phyloP scores from a whole-genome alignment of 1,140 invertebrate species.

The Neelides sp. region DNA sequence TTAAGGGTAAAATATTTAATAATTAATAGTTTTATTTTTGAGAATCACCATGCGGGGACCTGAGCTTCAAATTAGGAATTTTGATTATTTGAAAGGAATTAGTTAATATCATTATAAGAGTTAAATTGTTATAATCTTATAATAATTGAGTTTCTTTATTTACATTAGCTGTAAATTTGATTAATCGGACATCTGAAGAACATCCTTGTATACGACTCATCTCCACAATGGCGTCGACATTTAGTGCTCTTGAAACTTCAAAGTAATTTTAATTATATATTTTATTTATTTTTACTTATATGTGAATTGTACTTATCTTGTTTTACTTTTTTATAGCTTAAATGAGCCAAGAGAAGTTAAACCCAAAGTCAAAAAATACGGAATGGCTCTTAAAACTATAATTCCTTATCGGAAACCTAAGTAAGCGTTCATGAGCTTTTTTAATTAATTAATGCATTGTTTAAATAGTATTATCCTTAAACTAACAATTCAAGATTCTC shows the following conservation, averaged over 20 bases:
- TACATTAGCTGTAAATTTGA: background rate
- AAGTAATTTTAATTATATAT: too few species aligned
- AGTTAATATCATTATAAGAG: background rate
- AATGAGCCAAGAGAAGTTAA: too few species aligned
- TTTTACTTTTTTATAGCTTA: too few species aligned
- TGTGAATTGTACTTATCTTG: too few species aligned
- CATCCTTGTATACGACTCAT: too few species aligned
- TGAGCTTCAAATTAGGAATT: background rate
- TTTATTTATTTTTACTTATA: too few species aligned
- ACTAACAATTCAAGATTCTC: background rate
- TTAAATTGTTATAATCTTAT: background rate
- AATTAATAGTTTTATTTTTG: background rate
- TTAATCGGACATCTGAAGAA: background rate
- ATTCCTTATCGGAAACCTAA: conserved; percentile 5
- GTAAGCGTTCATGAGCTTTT: conserved; percentile 6
- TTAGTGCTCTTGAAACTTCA: too few species aligned
- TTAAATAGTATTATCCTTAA: background rate
- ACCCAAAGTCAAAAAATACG: conserved; percentile 7
- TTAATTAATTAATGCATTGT: background rate
- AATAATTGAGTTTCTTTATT: background rate
- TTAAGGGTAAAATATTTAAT: background rate
- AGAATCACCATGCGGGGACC: background rate
- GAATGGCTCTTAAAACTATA: conserved; percentile 9
- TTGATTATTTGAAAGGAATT: background rate
- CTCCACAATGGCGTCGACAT: too few species aligned